A percentile compares a stretch with the other conserved stretches of the same genome.
Evolutionary conservation across 35 echinoderm and acorn worm genomes (phyloP).

Genomic region (Patiria miniata): DNA sequence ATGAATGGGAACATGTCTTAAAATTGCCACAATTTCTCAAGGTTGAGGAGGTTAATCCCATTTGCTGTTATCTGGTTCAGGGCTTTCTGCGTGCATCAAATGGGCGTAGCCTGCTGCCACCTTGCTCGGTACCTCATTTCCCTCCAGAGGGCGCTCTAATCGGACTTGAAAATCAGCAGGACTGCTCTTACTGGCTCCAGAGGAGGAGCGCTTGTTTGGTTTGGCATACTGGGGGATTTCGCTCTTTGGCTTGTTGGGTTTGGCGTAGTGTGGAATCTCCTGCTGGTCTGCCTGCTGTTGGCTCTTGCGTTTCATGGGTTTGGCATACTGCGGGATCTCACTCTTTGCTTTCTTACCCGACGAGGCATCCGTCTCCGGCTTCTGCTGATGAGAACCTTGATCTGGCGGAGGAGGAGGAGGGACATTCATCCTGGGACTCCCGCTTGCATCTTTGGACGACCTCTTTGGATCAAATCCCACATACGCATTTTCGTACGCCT

Average conservation of each 20-base stretch:
- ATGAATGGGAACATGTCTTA: too few relatives aligned
- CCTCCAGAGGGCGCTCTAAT: background rate
- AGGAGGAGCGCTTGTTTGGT: background rate
- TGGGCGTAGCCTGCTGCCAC: conserved; percentile 1
- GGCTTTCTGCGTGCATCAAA: conserved; percentile 6
- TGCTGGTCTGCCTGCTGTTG: background rate
- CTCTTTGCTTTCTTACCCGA: too few relatives aligned
- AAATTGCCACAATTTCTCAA: too few relatives aligned
- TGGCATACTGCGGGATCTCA: background rate
- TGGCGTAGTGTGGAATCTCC: background rate
- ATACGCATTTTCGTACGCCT: conserved; percentile 2
- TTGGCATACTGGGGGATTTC: conserved; percentile 4
- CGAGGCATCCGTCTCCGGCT: background rate
- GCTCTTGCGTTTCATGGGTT: conserved; percentile 20
- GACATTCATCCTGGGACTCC: background rate
- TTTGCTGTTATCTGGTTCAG: background rate
- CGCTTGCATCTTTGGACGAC: background rate
- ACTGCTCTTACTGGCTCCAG: background rate
- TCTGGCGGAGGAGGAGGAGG: background rate
- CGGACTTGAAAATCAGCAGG: background rate
- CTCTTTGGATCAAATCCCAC: background rate
- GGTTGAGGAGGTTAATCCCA: too few relatives aligned
- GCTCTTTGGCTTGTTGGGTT: background rate
- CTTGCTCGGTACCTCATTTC: background rate
- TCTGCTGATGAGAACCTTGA: background rate